Conservation (phyloP, 1,140 invertebrate genomes). For the Drosophila parvula region DNA sequence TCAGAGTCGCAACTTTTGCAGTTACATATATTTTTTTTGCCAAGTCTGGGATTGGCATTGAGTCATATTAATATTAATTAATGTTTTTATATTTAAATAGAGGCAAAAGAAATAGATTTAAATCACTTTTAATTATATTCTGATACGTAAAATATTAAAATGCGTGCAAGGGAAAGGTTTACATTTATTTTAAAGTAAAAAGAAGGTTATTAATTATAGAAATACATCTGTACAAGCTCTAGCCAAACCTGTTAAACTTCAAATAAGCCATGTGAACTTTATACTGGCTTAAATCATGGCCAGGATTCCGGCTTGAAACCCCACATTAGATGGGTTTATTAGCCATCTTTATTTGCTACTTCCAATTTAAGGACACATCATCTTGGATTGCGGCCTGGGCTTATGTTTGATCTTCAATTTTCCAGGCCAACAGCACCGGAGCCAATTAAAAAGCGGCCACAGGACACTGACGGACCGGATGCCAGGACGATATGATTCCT, state of each 20-base stretch:
- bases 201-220: background rate
- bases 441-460: slow-evolving; percentile 72
- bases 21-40: background rate
- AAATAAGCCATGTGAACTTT: background rate
- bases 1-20: background rate
- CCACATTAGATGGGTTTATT: slow-evolving; percentile 8
- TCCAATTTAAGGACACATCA: background rate
- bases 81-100: too few relatives aligned
- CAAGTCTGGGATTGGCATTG: too few relatives aligned
- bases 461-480: slow-evolving; percentile 40
- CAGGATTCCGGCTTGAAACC: background rate
- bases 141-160: too few relatives aligned
- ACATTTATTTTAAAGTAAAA: too few relatives aligned
- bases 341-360: slow-evolving; percentile 5
- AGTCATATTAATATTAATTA: background rate
- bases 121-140: background rate
- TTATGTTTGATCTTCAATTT: slow-evolving; percentile 72
- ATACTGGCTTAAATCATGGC: background rate
- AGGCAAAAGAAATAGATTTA: background rate
- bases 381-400: slow-evolving; percentile 19
- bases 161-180: background rate
- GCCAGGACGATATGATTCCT: slow-evolving; percentile 17
- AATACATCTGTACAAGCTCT: too few relatives aligned
- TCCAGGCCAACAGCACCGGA: slow-evolving; percentile 49
- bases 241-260: background rate